These are phyloP conservation scores for Pomatorhinus ruficollis DNA, from an alignment of 2,113 vertebrate species.

Conservation along the genomic window DNA sequence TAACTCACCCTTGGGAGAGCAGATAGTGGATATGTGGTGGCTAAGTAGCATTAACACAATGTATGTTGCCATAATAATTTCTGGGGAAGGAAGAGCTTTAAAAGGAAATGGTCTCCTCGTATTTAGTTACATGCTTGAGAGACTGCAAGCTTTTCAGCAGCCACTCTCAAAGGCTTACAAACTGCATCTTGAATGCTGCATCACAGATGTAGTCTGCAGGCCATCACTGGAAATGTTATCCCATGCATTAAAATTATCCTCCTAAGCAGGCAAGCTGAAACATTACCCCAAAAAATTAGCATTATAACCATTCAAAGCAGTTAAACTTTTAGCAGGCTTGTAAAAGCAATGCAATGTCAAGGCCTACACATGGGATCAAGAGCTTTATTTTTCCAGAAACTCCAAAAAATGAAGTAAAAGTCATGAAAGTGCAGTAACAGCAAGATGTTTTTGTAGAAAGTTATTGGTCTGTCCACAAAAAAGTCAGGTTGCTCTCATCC, in stretches of 20 bases:
- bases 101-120: background rate
- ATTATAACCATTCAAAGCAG: background rate
- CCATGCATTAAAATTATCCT: background rate
- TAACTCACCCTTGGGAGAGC: background rate
- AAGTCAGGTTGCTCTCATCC: background rate
- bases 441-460: background rate
- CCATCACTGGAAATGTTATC: background rate
- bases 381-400: background rate
- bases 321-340: background rate
- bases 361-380: background rate
- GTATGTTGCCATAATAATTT: background rate
- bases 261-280: background rate
- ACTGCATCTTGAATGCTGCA: background rate
- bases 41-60: background rate
- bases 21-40: background rate
- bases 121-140: background rate
- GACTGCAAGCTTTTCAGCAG: background rate
- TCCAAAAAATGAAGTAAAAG: background rate
- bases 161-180: background rate
- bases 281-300: background rate
- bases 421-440: background rate
- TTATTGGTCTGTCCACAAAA: background rate
- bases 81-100: background rate
- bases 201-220: background rate
- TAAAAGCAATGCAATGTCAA: background rate